A percentile compares a stretch with the other conserved stretches of the same genome.
Conservation (phyloP, 1,140 invertebrate species). For the Orius insidiosus region DNA sequence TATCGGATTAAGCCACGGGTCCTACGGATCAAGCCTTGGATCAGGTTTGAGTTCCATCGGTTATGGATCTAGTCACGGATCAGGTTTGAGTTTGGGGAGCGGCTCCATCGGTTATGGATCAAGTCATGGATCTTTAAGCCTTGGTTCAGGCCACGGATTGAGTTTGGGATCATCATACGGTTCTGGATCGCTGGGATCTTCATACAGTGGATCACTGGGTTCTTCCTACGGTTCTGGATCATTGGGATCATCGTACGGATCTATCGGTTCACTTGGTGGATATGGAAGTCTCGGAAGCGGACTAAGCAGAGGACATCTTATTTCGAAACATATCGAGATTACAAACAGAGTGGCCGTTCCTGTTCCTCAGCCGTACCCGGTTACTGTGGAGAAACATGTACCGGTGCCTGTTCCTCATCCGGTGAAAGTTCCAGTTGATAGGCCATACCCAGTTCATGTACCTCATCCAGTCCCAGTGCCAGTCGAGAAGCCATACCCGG, state of each 20-base stretch:
- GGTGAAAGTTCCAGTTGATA: conserved; percentile 16
- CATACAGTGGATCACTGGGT: too few relatives aligned
- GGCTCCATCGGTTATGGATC: conserved; percentile 4
- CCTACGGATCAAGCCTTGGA: not conserved
- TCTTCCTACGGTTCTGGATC: too few relatives aligned
- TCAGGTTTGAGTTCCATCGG: not conserved
- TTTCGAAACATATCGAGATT: conserved; percentile 10
- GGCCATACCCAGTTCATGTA: conserved; percentile 7
- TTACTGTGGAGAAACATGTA: conserved; percentile 14
- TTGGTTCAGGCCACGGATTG: not conserved
- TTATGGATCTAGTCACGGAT: not conserved
- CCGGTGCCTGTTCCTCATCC: conserved; percentile 14
- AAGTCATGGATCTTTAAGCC: not conserved
- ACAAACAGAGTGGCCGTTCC: conserved; percentile 15
- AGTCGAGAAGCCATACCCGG: conserved; percentile 18
- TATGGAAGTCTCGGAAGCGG: not conserved
- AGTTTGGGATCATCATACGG: not conserved
- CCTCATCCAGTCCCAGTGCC: conserved; percentile 8
- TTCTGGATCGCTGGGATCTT: too few relatives aligned
- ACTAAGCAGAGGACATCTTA: not conserved
- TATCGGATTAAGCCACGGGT: not conserved
- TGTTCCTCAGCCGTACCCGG: conserved; percentile 16
- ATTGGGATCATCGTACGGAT: too few relatives aligned
- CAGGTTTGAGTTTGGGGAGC: too few relatives aligned
- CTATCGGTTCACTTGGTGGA: too few relatives aligned